A percentile compares a stretch with the other conserved stretches of the same genome.
These are phyloP conservation scores for Cliona cf. orientalis DNA, from an alignment of 37 sponge, comb jelly and placozoan genomes.

Conservation along the genomic window DNA sequence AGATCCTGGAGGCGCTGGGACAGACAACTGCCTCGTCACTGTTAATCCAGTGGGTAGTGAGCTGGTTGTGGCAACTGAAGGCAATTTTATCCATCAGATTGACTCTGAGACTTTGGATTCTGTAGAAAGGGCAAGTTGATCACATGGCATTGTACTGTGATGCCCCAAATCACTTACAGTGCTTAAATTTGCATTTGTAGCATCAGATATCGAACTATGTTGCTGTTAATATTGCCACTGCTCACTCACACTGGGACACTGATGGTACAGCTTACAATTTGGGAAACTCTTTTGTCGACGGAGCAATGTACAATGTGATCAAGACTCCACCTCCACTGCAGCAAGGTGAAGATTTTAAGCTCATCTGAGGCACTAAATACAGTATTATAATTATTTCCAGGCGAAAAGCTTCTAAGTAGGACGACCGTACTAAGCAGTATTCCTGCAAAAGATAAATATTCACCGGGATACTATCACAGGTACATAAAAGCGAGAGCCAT, in stretches of 20 bases:
- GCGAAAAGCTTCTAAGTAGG: background rate
- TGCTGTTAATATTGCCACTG: slow-evolving; percentile 35
- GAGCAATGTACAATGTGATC: slow-evolving; percentile 1
- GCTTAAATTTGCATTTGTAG: background rate
- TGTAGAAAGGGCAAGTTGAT: slow-evolving; percentile 6
- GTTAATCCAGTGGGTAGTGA: slow-evolving; percentile 8
- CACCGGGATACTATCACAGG: slow-evolving; percentile 31
- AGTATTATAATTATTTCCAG: too few species aligned
- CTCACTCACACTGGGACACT: slow-evolving; percentile 28
- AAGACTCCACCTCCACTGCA: slow-evolving; percentile 14
- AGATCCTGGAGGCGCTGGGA: background rate
- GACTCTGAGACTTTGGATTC: slow-evolving; percentile 21
- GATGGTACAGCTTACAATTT: slow-evolving; percentile 38
- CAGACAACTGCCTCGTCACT: slow-evolving; percentile 6
- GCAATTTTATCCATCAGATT: slow-evolving; percentile 2
- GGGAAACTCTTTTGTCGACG: background rate
- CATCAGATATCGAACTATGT: slow-evolving; percentile 23
- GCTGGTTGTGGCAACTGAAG: slow-evolving; percentile 12
- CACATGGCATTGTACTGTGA: background rate
- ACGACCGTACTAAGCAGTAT: background rate
- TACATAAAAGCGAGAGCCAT: too few species aligned
- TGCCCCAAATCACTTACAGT: background rate
- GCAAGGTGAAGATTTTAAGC: too few species aligned
- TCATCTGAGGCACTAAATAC: too few species aligned
- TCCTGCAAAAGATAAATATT: background rate